Percentiles rank a stretch among this genome's conserved stretches.
phyloP scores from a whole-genome alignment of 2,888 invertebrate genomes.

The Callyntrura guangdongensis region DNA sequence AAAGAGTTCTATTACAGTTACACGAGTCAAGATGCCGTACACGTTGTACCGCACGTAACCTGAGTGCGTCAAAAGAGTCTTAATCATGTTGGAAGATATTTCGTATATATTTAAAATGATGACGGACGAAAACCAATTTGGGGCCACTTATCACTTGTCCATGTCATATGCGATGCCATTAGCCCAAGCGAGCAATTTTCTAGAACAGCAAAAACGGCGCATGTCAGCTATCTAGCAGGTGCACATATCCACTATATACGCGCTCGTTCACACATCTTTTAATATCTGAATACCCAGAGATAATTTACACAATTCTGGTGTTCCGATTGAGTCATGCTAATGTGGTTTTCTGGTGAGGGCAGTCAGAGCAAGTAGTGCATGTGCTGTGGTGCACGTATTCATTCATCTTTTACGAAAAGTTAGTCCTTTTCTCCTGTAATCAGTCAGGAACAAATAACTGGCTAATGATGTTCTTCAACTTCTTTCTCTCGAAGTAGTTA shows the following conservation, averaged over 20 bases:
- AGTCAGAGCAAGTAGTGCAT: neutral
- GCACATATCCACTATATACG: neutral
- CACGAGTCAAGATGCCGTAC: neutral
- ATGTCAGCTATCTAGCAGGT: slow-evolving; percentile 34
- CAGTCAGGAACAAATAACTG: slow-evolving; percentile 10
- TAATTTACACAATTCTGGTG: slow-evolving; percentile 12
- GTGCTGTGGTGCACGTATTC: slow-evolving; percentile 54
- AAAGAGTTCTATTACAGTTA: neutral
- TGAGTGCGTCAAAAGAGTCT: slow-evolving; percentile 62
- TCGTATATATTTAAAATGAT: slow-evolving; percentile 29
- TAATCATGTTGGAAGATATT: slow-evolving; percentile 33
- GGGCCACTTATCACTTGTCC: slow-evolving; percentile 73
- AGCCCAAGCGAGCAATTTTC: slow-evolving; percentile 41
- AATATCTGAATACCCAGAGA: slow-evolving; percentile 12
- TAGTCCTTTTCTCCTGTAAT: neutral
- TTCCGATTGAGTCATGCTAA: slow-evolving; percentile 21
- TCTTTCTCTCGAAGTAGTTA: slow-evolving; percentile 38
- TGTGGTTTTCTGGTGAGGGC: neutral
- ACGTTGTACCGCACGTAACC: slow-evolving; percentile 5
- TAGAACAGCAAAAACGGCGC: neutral
- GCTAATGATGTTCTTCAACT: slow-evolving; percentile 9
- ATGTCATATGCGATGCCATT: slow-evolving; percentile 70
- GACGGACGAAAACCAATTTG: slow-evolving; percentile 74
- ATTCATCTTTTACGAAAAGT: slow-evolving; percentile 46
- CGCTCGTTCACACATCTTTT: neutral